Evolutionary conservation across 2,797 vertebrate genomes (phyloP).

Genomic region (Cynopterus sphinx): DNA sequence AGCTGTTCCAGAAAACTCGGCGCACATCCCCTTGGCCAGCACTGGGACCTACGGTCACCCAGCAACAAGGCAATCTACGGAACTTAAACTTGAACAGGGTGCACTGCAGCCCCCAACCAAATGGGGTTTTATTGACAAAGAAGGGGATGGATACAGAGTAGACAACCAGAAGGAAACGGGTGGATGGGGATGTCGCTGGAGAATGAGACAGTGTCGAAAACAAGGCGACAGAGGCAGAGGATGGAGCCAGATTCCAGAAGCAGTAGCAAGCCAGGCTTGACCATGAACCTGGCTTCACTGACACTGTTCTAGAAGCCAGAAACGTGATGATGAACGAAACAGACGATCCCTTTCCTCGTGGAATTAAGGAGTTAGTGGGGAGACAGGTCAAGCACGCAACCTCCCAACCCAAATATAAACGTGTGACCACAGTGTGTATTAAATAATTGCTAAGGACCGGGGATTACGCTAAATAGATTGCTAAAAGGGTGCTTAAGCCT

Average conservation of each 20-base stretch:
- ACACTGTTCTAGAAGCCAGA: background rate
- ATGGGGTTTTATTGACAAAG: background rate
- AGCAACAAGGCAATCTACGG: background rate
- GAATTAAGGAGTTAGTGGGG: background rate
- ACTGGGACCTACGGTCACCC: background rate
- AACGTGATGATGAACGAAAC: background rate
- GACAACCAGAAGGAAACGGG: background rate
- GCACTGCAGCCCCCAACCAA: background rate
- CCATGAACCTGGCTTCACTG: background rate
- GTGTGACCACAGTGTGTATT: background rate
- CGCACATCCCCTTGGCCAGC: background rate
- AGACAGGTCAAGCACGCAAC: background rate
- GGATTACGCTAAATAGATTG: background rate
- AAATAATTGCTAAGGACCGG: background rate
- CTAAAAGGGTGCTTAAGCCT: background rate
- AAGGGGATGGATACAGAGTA: background rate
- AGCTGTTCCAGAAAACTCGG: background rate
- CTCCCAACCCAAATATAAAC: background rate
- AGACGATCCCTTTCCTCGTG: background rate
- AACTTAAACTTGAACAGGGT: background rate
- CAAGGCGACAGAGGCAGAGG: background rate
- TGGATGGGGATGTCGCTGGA: accelerated
- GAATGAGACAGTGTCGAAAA: background rate
- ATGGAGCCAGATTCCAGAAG: background rate
- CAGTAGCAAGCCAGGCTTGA: background rate